Evolutionary conservation across 2,888 invertebrate genomes (phyloP), one percentile per base, ranked within the genome.

Genomic region (Pycnomerus fuliginosus): DNA sequence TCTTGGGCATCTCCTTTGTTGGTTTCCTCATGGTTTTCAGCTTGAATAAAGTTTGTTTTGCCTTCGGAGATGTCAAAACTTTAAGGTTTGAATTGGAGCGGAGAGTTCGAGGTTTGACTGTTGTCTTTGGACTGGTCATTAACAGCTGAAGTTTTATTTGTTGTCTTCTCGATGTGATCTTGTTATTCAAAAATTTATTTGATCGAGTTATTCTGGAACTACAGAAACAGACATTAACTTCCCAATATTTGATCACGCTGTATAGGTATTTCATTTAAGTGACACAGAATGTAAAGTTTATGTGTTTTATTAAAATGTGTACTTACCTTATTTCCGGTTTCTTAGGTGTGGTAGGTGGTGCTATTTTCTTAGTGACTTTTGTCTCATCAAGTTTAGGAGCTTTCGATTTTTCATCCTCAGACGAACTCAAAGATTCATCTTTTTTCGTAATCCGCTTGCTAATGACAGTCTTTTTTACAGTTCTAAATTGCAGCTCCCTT

Each of bases 401-500:
- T n/a, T 11, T 10, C 20, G 8, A 22, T n/a, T 29, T 13, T 31
- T 25, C 16, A 45, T 51, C 29, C 39, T 54, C 15, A 20, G 3
- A 8, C 15, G 11, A 37, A 20, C 12, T 29, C 40, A n/a, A n/a
- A n/a, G n/a, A n/a, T n/a, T n/a, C n/a, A 7, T 16, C 15, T 13
- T 44, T 48, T 38, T 29, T 40, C 2, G 13, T 16, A 25, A 10
- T 41, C 27, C 11, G 16, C 16, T 36, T 41, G 11, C 7, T 28
- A 17, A 13, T 14, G 17, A 20, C 8, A 7, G 20, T 34, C 29
- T 33, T 45, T 48, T 40, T 47, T 40, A 40, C 28, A 33, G 58
- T 61, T 12, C 61, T 53, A 40, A 60, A 62, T 20, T 62, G 62
- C 20, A 71, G 53, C 44, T 72, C 72, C 33, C 63, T 64, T 46